Evolutionary conservation across 2,797 vertebrate genomes (phyloP), one percentile per base, ranked within the genome.

Genomic region (Hypotaenidia philippensis): DNA sequence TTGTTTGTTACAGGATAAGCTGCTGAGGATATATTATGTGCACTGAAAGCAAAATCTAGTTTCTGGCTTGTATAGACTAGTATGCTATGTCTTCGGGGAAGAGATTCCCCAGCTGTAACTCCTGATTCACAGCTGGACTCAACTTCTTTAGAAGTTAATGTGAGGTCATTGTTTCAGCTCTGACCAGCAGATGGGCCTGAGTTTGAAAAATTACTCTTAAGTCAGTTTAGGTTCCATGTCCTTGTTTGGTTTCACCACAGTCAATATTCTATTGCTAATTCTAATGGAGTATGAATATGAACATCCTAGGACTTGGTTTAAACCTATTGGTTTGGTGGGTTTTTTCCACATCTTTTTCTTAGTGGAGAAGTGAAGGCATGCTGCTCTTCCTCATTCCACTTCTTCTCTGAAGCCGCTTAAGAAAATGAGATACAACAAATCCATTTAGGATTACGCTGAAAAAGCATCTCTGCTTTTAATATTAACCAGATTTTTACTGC

Each of bases 391-490:
- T 91, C 41, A 78, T 91, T 95, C 53, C 26, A 36, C n/a, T 82
- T 88, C 55, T 88, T 72, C 2, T 5, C 45, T 36, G 56, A 85
- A 94, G 61, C 72, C 90, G 77, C 85, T 94, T 95, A 90, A 78
- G 82, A 89, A 81, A 88, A 90, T 55, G 56, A 91, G 70, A 78
- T 88, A 88, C 82, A 94, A 93, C 47, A 96, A 96, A 95, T 95
- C 83, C 87, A 91, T 95, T 91, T 96, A 88, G 59, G 85, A 92
- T 92, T 91, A 93, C 50, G 65, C 69, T 87, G 85, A 71, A 83
- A 95, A 91, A 90, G 27, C 59, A 84, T 92, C n/a, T 94, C 87
- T 96, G 50, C 79, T 89, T 93, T 94, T 96, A 94, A 95, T 95
- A 94, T 88, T 94, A 93, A 88, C 93, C 94, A 96, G 50, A 78